A percentile compares a stretch with the other conserved stretches of the same genome.
Conservation (phyloP, 2,888 invertebrate species). For the Sesia bembeciformis region DNA sequence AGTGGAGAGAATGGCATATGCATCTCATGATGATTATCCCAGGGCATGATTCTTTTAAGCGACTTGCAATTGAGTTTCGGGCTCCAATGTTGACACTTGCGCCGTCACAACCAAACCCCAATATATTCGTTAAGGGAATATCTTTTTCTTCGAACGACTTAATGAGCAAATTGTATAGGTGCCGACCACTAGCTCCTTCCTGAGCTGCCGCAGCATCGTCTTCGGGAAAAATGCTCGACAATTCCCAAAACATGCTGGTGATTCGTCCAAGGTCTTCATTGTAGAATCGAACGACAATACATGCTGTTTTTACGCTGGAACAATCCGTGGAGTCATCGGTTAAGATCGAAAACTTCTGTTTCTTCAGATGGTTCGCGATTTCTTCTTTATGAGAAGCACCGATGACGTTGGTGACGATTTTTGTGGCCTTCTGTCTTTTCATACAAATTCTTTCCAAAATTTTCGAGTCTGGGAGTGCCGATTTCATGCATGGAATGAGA, state of each 20-base stretch:
- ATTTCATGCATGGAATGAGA: slow-evolving; percentile 1
- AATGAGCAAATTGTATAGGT: neutral
- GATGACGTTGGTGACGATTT: neutral
- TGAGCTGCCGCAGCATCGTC: neutral
- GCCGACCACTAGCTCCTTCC: neutral
- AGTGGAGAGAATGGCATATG: slow-evolving; percentile 5
- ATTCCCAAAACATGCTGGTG: slow-evolving; percentile 4
- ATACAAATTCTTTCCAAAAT: neutral
- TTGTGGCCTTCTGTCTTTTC: neutral
- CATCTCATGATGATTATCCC: slow-evolving; percentile 3
- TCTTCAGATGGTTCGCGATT: neutral
- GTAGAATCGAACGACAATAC: slow-evolving; percentile 5
- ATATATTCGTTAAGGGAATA: slow-evolving; percentile 2
- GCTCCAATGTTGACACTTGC: neutral
- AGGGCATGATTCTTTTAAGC: slow-evolving; percentile 3
- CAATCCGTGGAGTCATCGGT: slow-evolving; percentile 5
- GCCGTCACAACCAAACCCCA: slow-evolving; percentile 1
- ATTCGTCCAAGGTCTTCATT: slow-evolving; percentile 3
- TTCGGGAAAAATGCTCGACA: slow-evolving; percentile 1
- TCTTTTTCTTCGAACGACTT: neutral
- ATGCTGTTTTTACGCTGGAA: slow-evolving; percentile 3
- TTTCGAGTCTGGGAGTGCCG: slow-evolving; percentile 3
- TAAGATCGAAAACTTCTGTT: slow-evolving; percentile 3
- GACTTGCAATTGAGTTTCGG: slow-evolving; percentile 2
- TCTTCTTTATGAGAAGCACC: slow-evolving; percentile 1